Evolutionary conservation across 2,888 invertebrate genomes (phyloP).

Genomic region (Sylvicola cinctus): DNA sequence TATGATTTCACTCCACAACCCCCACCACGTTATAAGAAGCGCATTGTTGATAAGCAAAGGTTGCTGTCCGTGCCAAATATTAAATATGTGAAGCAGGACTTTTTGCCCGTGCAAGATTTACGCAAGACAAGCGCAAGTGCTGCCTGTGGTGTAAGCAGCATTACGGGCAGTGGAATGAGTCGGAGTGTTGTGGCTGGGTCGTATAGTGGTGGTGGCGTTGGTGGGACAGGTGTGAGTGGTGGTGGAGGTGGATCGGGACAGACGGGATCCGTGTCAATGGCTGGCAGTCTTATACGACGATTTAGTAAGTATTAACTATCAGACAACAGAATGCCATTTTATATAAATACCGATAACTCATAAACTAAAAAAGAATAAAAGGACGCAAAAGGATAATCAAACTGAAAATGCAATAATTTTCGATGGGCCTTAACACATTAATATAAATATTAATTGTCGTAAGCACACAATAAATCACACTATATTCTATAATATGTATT

Average conservation of each 20-base stretch:
- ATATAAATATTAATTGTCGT: no score
- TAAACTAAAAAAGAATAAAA: background rate
- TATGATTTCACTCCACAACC: slow-evolving; percentile 30
- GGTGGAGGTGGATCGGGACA: slow-evolving; percentile 2
- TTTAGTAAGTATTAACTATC: slow-evolving; percentile 61
- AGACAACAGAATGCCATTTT: no score
- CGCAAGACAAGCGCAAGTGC: slow-evolving; percentile 21
- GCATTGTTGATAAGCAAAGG: slow-evolving; percentile 40
- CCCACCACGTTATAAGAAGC: slow-evolving; percentile 32
- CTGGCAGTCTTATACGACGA: slow-evolving; percentile 59
- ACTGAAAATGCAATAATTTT: background rate
- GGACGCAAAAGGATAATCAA: background rate
- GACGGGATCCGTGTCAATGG: slow-evolving; percentile 31
- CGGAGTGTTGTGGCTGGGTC: background rate
- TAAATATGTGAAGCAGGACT: slow-evolving; percentile 34
- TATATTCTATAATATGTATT: no score
- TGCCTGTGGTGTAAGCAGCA: slow-evolving; percentile 16
- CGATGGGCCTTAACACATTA: no score
- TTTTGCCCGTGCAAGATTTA: slow-evolving; percentile 1
- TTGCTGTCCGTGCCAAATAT: slow-evolving; percentile 60
- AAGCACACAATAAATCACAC: no score
- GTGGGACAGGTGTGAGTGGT: slow-evolving; percentile 4
- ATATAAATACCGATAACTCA: slow-evolving; percentile 13
- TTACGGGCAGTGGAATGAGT: slow-evolving; percentile 3
- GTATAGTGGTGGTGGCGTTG: slow-evolving; percentile 5